Percentiles rank a stretch among this genome's conserved stretches.
phyloP scores from a whole-genome alignment of 2,113 vertebrate species.

The Paratilapia polleni region DNA sequence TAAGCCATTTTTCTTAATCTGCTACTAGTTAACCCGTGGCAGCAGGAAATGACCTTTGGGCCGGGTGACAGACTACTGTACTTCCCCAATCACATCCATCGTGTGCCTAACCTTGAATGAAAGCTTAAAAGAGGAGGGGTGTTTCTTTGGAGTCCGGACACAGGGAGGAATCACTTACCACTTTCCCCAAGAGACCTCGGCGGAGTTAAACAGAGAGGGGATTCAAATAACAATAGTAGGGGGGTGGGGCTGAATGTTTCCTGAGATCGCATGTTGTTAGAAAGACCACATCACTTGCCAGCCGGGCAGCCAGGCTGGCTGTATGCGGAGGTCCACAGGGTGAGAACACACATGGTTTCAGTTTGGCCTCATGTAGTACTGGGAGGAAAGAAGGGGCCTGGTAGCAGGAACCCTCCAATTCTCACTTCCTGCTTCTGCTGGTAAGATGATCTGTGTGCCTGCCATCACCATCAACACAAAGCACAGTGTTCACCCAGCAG shows the following conservation, averaged over 20 bases:
- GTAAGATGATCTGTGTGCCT: constrained; percentile 70
- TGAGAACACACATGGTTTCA: constrained; percentile 82
- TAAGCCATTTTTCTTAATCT: constrained; percentile 71
- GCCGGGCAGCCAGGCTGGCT: constrained; percentile 50
- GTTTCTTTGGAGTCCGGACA: constrained; percentile 69
- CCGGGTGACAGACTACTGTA: constrained; percentile 76
- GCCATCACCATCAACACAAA: constrained; percentile 62
- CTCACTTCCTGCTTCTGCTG: constrained; percentile 80
- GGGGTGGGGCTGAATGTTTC: constrained; percentile 72
- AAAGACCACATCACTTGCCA: constrained; percentile 65
- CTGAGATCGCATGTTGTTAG: constrained; percentile 72
- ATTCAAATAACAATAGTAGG: constrained; percentile 70
- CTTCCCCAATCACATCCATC: constrained; percentile 78
- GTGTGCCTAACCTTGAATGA: constrained; percentile 69
- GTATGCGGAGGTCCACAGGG: constrained; percentile 61
- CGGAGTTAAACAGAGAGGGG: constrained; percentile 57
- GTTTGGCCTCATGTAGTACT: constrained; percentile 75
- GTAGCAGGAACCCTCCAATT: constrained; percentile 79
- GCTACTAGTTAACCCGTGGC: constrained; percentile 68
- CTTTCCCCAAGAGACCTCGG: constrained; percentile 60
- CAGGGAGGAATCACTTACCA: constrained; percentile 70
- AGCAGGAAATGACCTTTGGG: constrained; percentile 78
- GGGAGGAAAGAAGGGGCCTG: constrained; percentile 74
- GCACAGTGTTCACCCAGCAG: constrained; percentile 61
- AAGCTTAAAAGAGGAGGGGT: constrained; percentile 53